Conservation (phyloP, 2,113 vertebrate species). For the Thomomys bottae region DNA sequence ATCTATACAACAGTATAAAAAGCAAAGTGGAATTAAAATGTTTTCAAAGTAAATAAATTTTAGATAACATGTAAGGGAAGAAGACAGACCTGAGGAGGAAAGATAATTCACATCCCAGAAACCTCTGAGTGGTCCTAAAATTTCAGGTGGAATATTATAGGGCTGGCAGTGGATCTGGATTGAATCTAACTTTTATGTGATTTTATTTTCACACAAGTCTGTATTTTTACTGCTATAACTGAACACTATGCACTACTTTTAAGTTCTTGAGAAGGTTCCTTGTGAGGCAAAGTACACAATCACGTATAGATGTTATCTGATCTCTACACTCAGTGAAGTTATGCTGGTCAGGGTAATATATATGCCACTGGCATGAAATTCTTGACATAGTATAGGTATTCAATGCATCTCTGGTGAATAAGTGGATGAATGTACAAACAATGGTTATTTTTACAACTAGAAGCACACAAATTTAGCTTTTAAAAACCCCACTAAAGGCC, state of each 20-base stretch:
- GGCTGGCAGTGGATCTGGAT: neutral
- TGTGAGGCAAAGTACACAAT: neutral
- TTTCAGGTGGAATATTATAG: neutral
- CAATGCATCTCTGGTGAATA: neutral
- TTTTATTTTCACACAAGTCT: constrained; percentile 26
- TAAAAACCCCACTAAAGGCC: neutral
- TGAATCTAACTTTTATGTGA: neutral
- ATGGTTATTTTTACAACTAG: neutral
- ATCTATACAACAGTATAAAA: constrained; percentile 39
- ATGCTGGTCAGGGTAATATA: neutral
- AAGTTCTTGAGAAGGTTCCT: constrained; percentile 48
- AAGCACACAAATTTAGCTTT: constrained; percentile 32
- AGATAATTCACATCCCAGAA: neutral
- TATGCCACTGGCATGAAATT: constrained; percentile 1
- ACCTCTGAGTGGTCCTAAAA: neutral
- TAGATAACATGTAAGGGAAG: neutral
- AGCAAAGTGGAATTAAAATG: constrained; percentile 24
- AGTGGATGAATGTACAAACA: constrained; percentile 7
- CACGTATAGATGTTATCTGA: neutral
- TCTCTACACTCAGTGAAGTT: neutral
- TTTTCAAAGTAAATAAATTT: neutral
- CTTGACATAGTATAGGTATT: neutral
- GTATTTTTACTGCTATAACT: neutral
- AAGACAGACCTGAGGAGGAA: neutral
- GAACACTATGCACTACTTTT: neutral